phyloP scores from a whole-genome alignment of 2,888 invertebrate species.

The Troides oblongomaculatus region DNA sequence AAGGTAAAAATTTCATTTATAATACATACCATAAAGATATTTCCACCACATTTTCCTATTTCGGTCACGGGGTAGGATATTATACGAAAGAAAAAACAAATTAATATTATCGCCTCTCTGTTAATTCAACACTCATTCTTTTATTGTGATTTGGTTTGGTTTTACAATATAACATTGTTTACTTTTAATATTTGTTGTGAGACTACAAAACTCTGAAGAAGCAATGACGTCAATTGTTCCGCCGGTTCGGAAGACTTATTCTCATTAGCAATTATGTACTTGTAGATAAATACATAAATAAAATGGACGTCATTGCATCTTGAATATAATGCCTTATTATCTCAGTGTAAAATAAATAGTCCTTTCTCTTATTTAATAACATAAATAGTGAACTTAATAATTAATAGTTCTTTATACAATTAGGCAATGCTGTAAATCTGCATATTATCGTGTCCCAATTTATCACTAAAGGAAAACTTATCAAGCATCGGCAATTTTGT shows the following conservation, averaged over 20 bases:
- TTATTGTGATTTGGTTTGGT: slow-evolving; percentile 73
- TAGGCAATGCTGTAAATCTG: slow-evolving; percentile 42
- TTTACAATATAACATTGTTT: slow-evolving; percentile 62
- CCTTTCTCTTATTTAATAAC: slow-evolving; percentile 66
- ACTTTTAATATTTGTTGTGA: slow-evolving; percentile 79
- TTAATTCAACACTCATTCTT: slow-evolving; percentile 81
- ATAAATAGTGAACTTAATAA: slow-evolving; percentile 72
- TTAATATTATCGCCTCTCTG: slow-evolving; percentile 74
- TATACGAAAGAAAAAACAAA: slow-evolving; percentile 58
- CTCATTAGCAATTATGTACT: background rate
- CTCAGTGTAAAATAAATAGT: slow-evolving; percentile 70
- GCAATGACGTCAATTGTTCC: slow-evolving; percentile 44
- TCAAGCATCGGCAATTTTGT: background rate
- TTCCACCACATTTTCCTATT: slow-evolving; percentile 53
- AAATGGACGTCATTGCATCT: slow-evolving; percentile 56
- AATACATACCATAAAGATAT: slow-evolving; percentile 68
- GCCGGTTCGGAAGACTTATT: slow-evolving; percentile 30
- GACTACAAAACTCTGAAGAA: slow-evolving; percentile 62
- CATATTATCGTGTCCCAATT: background rate
- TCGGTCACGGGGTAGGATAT: slow-evolving; percentile 51
- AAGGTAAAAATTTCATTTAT: slow-evolving; percentile 58
- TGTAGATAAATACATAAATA: slow-evolving; percentile 27
- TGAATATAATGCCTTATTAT: slow-evolving; percentile 54
- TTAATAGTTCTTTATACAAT: slow-evolving; percentile 70
- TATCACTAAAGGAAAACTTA: slow-evolving; percentile 11